Evolutionary conservation across 2,113 vertebrate species (phyloP).

Genomic region (Gulo gulo): DNA sequence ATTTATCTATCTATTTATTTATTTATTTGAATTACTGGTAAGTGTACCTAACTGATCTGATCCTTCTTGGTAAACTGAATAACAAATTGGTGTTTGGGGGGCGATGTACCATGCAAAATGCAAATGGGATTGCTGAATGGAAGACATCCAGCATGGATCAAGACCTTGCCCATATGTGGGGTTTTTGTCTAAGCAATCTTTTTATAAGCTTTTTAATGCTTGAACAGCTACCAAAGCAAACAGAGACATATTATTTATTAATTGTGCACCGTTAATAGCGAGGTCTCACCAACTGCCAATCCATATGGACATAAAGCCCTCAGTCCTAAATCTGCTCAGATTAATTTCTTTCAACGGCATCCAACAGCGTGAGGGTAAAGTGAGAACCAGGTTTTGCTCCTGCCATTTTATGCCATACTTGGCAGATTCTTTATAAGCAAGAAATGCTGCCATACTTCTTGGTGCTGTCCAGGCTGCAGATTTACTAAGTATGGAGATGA

Average conservation of each 20-base stretch:
- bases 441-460: constrained; percentile 50
- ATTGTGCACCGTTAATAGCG: constrained; percentile 70
- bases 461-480: constrained; percentile 65
- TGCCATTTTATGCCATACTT: constrained; percentile 69
- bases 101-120: constrained; percentile 66
- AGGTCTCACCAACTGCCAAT: constrained; percentile 73
- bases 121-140: constrained; percentile 72
- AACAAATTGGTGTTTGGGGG: constrained; percentile 62
- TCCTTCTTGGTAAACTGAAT: constrained; percentile 51
- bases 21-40: constrained; percentile 32
- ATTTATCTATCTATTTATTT: background rate
- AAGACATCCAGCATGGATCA: constrained; percentile 73
- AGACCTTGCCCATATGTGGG: constrained; percentile 75
- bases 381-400: constrained; percentile 58
- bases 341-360: constrained; percentile 77
- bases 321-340: constrained; percentile 73
- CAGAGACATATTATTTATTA: constrained; percentile 76
- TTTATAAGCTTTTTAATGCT: constrained; percentile 77
- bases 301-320: constrained; percentile 71
- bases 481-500: constrained; percentile 85
- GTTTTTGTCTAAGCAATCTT: constrained; percentile 76
- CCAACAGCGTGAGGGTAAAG: constrained; percentile 65
- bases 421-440: constrained; percentile 69
- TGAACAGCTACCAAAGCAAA: constrained; percentile 72
- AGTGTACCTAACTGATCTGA: background rate